Evolutionary conservation across 2,113 vertebrate genomes (phyloP).

Genomic region (Pterocles burchelli): DNA sequence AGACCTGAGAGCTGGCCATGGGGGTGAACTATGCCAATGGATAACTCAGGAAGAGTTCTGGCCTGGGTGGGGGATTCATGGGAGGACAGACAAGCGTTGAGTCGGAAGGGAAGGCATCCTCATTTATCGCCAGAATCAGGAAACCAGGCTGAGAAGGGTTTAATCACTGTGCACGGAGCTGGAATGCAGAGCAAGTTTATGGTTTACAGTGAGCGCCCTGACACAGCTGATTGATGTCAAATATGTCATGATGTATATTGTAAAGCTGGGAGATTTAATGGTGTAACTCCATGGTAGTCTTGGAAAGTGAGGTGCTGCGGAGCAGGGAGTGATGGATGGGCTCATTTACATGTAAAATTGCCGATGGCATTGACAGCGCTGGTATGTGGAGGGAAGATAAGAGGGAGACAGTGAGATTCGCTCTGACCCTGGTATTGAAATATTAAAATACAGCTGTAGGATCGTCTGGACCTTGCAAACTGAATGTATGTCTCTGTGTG

Average conservation of each 20-base stretch:
- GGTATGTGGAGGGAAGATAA: conserved; percentile 77
- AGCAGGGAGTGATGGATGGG: conserved; percentile 80
- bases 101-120: conserved; percentile 27
- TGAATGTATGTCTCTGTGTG: background rate
- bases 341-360: conserved; percentile 86
- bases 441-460: conserved; percentile 74
- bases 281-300: conserved; percentile 76
- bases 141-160: conserved; percentile 72
- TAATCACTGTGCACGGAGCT: conserved; percentile 70
- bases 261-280: conserved; percentile 82
- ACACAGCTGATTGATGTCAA: conserved; percentile 86
- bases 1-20: background rate
- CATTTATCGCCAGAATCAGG: conserved; percentile 74
- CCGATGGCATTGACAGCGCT: conserved; percentile 79
- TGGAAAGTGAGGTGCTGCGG: conserved; percentile 75
- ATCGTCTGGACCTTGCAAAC: conserved; percentile 64
- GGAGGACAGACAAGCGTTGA: background rate
- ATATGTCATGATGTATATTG: conserved; percentile 85
- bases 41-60: background rate
- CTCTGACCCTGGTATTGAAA: conserved; percentile 72
- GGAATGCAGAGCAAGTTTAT: conserved; percentile 76
- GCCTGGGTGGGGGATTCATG: background rate
- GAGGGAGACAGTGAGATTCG: conserved; percentile 67
- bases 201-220: conserved; percentile 80
- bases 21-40: background rate